phyloP scores from a whole-genome alignment of 2,888 invertebrate genomes.

The Trachelus troglodyta region DNA sequence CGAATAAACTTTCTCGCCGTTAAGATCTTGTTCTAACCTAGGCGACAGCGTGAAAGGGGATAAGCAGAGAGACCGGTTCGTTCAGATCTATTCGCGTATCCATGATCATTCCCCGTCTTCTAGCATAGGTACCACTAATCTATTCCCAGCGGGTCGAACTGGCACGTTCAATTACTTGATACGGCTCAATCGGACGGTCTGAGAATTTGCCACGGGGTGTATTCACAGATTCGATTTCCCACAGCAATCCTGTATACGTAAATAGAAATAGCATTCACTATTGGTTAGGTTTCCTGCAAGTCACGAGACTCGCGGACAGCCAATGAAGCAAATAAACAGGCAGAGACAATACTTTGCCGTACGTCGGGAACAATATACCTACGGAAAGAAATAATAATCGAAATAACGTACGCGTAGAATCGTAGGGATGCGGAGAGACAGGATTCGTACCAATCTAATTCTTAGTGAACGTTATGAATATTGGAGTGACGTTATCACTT shows the following conservation, averaged over 20 bases:
- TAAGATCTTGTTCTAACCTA: neutral
- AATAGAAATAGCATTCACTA: neutral
- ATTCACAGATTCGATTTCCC: neutral
- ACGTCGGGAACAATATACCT: neutral
- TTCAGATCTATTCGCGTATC: neutral
- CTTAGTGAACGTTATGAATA: neutral
- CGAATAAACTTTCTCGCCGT: neutral
- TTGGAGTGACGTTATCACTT: neutral
- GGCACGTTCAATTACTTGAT: neutral
- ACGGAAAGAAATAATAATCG: neutral
- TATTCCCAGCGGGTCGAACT: neutral
- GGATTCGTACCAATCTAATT: too few relatives aligned
- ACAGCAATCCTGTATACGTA: neutral
- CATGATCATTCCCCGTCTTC: neutral
- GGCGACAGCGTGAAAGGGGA: neutral
- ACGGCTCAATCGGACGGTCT: neutral
- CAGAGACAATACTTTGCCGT: neutral
- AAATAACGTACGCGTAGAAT: neutral
- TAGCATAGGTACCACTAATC: neutral
- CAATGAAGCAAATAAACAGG: neutral
- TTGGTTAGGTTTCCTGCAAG: neutral
- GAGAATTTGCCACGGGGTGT: neutral
- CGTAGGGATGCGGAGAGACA: too few relatives aligned
- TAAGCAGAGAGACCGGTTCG: neutral
- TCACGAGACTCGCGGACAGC: neutral